Base-by-base conservation (phyloP, 2,113 vertebrate species). In the Pyrgilauda ruficollis region DNA sequence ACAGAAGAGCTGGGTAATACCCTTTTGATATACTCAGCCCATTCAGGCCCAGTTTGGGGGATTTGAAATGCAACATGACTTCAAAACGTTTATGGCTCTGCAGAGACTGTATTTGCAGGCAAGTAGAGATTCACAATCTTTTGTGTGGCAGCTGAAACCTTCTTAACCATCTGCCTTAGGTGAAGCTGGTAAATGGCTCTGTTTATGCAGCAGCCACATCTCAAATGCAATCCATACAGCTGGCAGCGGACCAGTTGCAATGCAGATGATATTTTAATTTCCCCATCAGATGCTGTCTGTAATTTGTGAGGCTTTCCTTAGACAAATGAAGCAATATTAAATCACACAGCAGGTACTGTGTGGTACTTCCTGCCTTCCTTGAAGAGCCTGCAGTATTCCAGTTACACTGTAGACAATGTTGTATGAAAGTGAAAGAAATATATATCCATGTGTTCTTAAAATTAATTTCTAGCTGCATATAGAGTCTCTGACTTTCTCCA, bases 251-350 rank as follows among this genome's bases (percentile, higher is more conserved):
- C 89, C 85, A 93, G 77, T 95, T 94, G 83, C 89, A 63, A 66
- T 88, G 87, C 95, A 87, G 95, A 93, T 96, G 76, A 77, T 96
- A 66, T 86, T 96, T 95, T 97, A 96, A 96, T 97, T 94, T 95
- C 89, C 79, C 39, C 79, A 50, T 96, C 90, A 92, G 89, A 76
- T 46, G 76, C 84, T 89, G 67, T 61, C 86, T 95, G 88, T 93
- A 95, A 96, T 96, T 96, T 95, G 93, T 46, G 74, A 69, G 88
- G 76, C 87, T 92, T 94, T 94, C 84, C 83, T 86, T 73, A 84
- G 94, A 89, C 83, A 90, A 94, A 77, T 7, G 13, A 85, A 89
- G 83, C 31, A 9, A 84, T 89, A 82, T 78, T 91, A 61, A 91
- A 95, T 67, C 77, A 90, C 89, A 86, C 73, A 84, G 84, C 0